Evolutionary conservation across 1,140 invertebrate species (phyloP).

Genomic region (Homarus americanus): DNA sequence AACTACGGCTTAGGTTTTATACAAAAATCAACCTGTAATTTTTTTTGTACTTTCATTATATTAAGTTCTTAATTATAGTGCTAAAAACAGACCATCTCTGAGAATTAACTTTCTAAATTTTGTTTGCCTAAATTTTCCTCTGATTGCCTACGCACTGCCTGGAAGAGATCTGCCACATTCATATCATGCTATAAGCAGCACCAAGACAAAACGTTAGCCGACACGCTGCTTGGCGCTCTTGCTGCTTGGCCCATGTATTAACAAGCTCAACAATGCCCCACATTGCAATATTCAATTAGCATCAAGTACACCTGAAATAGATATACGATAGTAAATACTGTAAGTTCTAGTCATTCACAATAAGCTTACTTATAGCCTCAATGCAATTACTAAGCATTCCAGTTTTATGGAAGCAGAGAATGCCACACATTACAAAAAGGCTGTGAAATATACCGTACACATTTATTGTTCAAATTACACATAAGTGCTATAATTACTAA

Average conservation of each 20-base stretch:
- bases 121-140: background rate
- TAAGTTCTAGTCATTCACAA: slow-evolving; percentile 28
- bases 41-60: background rate
- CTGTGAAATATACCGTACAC: slow-evolving; percentile 18
- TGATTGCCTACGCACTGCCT: slow-evolving; percentile 50
- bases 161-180: slow-evolving; percentile 61
- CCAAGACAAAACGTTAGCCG: slow-evolving; percentile 10
- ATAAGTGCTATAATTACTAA: background rate
- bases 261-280: slow-evolving; percentile 23
- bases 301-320: slow-evolving; percentile 16
- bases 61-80: background rate
- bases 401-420: slow-evolving; percentile 69
- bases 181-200: slow-evolving; percentile 58
- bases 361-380: slow-evolving; percentile 28
- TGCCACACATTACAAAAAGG: slow-evolving; percentile 28
- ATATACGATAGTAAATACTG: slow-evolving; percentile 26
- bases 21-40: no score
- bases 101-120: background rate
- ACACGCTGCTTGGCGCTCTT: slow-evolving; percentile 13
- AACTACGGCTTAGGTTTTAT: no score
- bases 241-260: slow-evolving; percentile 23
- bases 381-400: slow-evolving; percentile 43
- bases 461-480: slow-evolving; percentile 4
- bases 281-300: slow-evolving; percentile 24
- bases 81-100: background rate